Conservation (phyloP, 2,888 invertebrate genomes). For the Drosophila heteroneura region DNA sequence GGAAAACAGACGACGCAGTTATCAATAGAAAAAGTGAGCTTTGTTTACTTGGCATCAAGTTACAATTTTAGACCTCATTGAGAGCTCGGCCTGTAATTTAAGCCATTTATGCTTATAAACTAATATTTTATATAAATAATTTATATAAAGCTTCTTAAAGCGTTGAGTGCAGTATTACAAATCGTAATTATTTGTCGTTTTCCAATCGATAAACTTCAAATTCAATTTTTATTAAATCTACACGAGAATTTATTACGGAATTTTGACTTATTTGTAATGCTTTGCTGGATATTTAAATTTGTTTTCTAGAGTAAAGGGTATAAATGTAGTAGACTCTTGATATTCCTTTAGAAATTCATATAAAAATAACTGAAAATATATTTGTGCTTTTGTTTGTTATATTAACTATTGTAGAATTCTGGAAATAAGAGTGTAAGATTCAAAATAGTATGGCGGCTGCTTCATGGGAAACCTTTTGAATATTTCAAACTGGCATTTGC, state of each 20-base stretch:
- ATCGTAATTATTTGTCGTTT: not conserved
- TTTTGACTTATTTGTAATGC: not conserved
- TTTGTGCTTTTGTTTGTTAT: not conserved
- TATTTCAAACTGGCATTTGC: not conserved
- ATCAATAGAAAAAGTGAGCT: not conserved
- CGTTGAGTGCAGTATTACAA: no score
- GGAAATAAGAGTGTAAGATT: not conserved
- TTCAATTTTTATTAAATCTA: not conserved
- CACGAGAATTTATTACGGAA: not conserved
- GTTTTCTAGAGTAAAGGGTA: no score
- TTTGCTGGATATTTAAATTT: not conserved
- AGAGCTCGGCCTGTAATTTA: not conserved
- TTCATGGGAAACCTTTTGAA: not conserved
- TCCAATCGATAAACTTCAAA: not conserved
- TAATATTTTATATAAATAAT: not conserved
- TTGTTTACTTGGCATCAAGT: not conserved
- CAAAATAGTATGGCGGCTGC: not conserved
- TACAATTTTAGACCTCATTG: not conserved
- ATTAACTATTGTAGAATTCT: not conserved
- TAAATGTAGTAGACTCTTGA: not conserved
- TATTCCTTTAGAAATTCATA: not conserved
- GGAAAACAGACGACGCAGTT: not conserved
- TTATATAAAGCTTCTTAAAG: no score
- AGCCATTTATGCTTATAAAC: not conserved
- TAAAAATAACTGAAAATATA: not conserved